Conservation (phyloP, 2,888 invertebrate genomes). For the Pyrrhosoma nymphula region DNA sequence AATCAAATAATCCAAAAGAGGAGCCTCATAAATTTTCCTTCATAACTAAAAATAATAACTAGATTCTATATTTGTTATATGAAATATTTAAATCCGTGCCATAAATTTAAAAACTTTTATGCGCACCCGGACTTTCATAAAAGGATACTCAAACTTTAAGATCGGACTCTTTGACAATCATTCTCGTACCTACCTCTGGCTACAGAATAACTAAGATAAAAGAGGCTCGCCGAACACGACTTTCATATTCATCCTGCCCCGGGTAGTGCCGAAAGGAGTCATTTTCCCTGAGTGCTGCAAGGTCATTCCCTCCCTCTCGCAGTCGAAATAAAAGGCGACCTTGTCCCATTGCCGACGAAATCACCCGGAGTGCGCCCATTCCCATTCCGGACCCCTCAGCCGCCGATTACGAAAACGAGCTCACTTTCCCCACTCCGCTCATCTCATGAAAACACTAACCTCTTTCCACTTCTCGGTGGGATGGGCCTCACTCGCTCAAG, state of each 20-base stretch:
- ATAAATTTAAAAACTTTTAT: too few species aligned
- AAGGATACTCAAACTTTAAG: background rate
- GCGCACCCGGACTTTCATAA: background rate
- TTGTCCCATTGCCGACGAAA: slow-evolving; percentile 30
- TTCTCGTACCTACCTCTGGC: background rate
- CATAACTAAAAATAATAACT: too few species aligned
- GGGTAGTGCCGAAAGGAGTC: background rate
- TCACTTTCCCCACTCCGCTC: background rate
- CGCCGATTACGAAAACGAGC: slow-evolving; percentile 21
- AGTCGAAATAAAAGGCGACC: slow-evolving; percentile 18
- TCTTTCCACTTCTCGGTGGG: background rate
- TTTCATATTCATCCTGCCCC: background rate
- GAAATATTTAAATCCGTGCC: too few species aligned
- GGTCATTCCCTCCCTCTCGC: background rate
- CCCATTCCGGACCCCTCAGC: background rate
- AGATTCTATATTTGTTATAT: too few species aligned
- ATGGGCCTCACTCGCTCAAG: background rate
- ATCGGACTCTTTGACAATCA: background rate
- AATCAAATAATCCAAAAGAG: too few species aligned
- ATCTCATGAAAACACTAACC: background rate
- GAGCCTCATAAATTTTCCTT: too few species aligned
- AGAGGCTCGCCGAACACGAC: background rate
- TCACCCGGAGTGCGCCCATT: background rate
- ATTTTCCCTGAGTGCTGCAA: background rate
- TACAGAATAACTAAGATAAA: background rate